Conservation (phyloP, 2,113 vertebrate species). For the Platanista minor region DNA sequence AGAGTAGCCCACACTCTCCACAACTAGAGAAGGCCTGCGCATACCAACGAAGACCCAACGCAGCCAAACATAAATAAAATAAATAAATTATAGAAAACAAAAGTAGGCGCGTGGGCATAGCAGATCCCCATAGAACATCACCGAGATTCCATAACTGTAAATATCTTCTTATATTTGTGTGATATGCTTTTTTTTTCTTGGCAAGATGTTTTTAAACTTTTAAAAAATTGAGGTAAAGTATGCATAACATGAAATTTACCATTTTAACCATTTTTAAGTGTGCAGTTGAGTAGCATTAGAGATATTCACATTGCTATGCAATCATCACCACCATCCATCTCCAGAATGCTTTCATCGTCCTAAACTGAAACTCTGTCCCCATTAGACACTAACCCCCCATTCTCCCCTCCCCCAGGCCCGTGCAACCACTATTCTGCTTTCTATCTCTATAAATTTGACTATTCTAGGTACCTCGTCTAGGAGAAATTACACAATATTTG, state of each 20-base stretch:
- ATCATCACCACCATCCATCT: not conserved
- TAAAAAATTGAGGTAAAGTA: not conserved
- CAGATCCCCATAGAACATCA: not conserved
- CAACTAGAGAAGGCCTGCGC: too few relatives aligned
- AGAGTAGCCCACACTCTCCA: too few relatives aligned
- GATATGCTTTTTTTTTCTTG: not conserved
- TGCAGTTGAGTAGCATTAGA: not conserved
- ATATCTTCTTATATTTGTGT: not conserved
- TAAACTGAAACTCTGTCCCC: not conserved
- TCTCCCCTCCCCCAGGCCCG: accelerated
- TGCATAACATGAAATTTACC: not conserved
- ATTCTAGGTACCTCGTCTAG: too few relatives aligned
- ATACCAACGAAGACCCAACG: too few relatives aligned
- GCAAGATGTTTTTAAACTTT: not conserved
- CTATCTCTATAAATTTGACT: not conserved
- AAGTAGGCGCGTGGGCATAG: not conserved
- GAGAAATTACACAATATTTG: not conserved
- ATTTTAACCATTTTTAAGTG: not conserved
- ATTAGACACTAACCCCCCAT: accelerated
- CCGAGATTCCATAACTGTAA: not conserved
- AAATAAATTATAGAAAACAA: too few relatives aligned
- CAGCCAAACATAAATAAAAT: too few relatives aligned
- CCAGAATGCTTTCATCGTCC: not conserved
- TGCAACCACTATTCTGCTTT: not conserved
- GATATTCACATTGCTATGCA: not conserved